Base-by-base conservation (phyloP, 1,140 invertebrate genomes). In the Harlomillsia oculata region DNA sequence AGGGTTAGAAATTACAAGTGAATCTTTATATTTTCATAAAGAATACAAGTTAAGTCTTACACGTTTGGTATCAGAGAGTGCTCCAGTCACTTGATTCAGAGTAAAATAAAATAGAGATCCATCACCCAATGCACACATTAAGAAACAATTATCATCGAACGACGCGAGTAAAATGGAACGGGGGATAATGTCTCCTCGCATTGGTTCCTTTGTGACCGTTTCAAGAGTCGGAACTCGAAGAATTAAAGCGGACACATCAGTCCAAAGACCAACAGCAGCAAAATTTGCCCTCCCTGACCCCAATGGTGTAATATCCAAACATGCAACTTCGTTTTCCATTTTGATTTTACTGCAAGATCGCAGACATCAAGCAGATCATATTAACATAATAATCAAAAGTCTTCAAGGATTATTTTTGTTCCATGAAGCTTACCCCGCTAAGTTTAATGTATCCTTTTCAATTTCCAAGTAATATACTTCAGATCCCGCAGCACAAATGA, bases 81-180 rank as follows among this genome's bases (percentile, higher is more conserved):
- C 70, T 3, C 89, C 88, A 36, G 76, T 81, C 20, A 79, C 69
- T 62, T 80, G 80, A 63, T 89, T 82, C 50, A 97, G 73, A 11
- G 80, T 82, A 70, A 97, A 99, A 73, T 99, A 99, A 72, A 91
- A 95, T 77, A 99, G 85, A 21, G 93, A 93, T 5, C 96, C 96
- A 75, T 99, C 96, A 20, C 95, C 96, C 8, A 99, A 74, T 2
- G 95, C 94, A 70, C 88, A 91, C 13, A 95, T 76, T 8, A 94
- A 70, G 75, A 97, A 97, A 59, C 88, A 86, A 49, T 86, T 82
- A 13, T 83, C 85, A 74, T 99, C 95, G 72, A 99, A 92, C 34
- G 84, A 85, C 23, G 92, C 87, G 80, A 97, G 89, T 39, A 98
- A 69, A 53, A 98, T 88, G 0, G 94, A 97, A 18, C 95, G 78